These are phyloP conservation scores for Mesaphorura yosii DNA, from an alignment of 1,140 invertebrate species.

Conservation along the genomic window DNA sequence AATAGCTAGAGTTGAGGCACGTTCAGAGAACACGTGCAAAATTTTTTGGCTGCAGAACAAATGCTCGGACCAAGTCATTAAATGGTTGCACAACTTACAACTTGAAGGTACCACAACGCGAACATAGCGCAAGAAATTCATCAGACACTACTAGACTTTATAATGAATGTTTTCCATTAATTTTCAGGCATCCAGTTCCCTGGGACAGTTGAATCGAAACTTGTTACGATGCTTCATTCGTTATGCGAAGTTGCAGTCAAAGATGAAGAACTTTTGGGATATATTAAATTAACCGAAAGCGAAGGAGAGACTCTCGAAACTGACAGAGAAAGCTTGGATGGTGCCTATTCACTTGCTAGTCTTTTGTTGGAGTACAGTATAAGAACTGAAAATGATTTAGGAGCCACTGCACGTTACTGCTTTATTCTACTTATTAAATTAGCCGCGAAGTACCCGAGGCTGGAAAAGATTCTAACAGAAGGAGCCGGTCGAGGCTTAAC, in stretches of 20 bases:
- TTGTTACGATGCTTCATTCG: slow-evolving; percentile 24
- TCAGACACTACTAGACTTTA: slow-evolving; percentile 3
- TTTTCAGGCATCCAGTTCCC: slow-evolving; percentile 22
- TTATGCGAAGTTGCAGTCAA: slow-evolving; percentile 23
- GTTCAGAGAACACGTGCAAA: slow-evolving; percentile 16
- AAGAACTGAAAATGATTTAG: slow-evolving; percentile 9
- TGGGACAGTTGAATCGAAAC: slow-evolving; percentile 21
- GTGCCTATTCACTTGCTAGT: slow-evolving; percentile 27
- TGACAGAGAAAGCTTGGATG: slow-evolving; percentile 12
- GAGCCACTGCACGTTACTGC: slow-evolving; percentile 22
- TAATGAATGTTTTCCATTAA: neutral
- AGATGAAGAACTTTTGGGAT: slow-evolving; percentile 27
- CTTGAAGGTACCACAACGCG: slow-evolving; percentile 2
- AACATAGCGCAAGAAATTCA: neutral
- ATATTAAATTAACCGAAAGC: neutral
- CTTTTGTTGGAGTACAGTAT: slow-evolving; percentile 27
- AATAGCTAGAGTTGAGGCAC: slow-evolving; percentile 11
- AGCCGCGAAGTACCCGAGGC: slow-evolving; percentile 10
- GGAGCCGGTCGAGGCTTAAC: slow-evolving; percentile 23
- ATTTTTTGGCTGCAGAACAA: slow-evolving; percentile 27
- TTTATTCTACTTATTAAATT: slow-evolving; percentile 28
- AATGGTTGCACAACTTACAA: slow-evolving; percentile 24
- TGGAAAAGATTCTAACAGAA: slow-evolving; percentile 25
- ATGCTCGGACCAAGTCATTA: slow-evolving; percentile 24
- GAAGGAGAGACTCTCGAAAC: neutral